Conservation (phyloP, 2,888 invertebrate genomes). For the Drosophila colorata region DNA sequence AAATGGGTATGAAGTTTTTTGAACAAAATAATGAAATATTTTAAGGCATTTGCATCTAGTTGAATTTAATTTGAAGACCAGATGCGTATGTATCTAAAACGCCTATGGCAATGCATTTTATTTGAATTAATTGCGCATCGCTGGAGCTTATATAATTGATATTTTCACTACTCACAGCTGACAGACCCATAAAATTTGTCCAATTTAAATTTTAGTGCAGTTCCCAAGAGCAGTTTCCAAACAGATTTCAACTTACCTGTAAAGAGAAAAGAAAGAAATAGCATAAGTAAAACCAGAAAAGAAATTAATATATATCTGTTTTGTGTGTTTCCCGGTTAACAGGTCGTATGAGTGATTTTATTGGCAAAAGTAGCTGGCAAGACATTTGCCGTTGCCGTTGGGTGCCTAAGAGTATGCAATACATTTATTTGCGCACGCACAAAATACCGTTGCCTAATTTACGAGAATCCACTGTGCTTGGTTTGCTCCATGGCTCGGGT, state of each 20-base stretch:
- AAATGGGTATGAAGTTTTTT: background rate
- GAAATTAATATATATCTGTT: slow-evolving; percentile 21
- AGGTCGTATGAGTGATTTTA: slow-evolving; percentile 76
- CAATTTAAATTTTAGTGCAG: background rate
- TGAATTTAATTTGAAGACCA: no score
- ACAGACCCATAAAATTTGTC: no score
- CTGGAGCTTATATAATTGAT: background rate
- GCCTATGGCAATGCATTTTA: no score
- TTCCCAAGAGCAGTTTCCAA: background rate
- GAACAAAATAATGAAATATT: background rate
- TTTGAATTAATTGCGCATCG: background rate
- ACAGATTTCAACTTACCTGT: slow-evolving; percentile 56
- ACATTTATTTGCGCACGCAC: slow-evolving; percentile 70
- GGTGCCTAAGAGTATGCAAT: slow-evolving; percentile 41
- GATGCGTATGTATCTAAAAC: no score
- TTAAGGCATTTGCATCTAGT: background rate
- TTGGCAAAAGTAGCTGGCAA: slow-evolving; percentile 26
- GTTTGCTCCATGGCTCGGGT: background rate
- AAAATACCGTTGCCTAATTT: slow-evolving; percentile 77
- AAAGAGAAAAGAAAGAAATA: slow-evolving; percentile 27
- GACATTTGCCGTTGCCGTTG: slow-evolving; percentile 36
- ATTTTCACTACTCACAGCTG: slow-evolving; percentile 2
- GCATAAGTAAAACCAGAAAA: slow-evolving; percentile 18
- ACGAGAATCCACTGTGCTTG: slow-evolving; percentile 41
- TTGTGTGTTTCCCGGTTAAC: slow-evolving; percentile 57